These are phyloP conservation scores for Calliphora vomitoria DNA, from an alignment of 2,888 invertebrate genomes.

Conservation along the genomic window DNA sequence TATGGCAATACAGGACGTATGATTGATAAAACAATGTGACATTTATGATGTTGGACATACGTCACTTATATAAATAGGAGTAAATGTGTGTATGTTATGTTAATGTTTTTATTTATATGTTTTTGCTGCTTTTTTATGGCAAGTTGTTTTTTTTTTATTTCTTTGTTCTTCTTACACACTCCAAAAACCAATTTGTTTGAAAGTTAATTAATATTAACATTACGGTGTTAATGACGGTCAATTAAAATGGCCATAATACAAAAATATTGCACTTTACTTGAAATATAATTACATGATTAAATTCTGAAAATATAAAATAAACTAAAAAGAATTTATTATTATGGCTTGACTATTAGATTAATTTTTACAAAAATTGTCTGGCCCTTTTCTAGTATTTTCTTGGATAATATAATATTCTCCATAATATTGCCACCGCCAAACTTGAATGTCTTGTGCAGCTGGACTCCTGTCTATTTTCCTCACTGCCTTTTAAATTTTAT, in stretches of 20 bases:
- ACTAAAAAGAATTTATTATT: too few species aligned
- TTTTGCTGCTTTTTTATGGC: not conserved
- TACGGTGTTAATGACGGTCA: not conserved
- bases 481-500: too few species aligned
- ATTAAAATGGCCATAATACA: not conserved
- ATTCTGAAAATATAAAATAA: too few species aligned
- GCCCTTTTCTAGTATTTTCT: too few species aligned
- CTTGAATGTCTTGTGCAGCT: too few species aligned
- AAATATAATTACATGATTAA: too few species aligned
- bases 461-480: too few species aligned
- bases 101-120: not conserved
- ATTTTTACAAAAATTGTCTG: too few species aligned
- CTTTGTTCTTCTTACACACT: not conserved
- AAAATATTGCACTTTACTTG: not conserved
- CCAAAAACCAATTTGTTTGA: not conserved
- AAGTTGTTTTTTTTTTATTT: not conserved
- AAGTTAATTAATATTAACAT: not conserved
- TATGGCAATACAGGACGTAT: constrained; percentile 41
- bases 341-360: too few species aligned
- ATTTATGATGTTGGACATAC: not conserved
- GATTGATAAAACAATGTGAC: constrained; percentile 17
- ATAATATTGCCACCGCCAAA: too few species aligned
- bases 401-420: too few species aligned
- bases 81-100: not conserved
- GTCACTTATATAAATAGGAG: not conserved